A percentile compares a stretch with the other conserved stretches of the same genome.
These are phyloP conservation scores for Lithobates sylvaticus DNA, from an alignment of 2,797 vertebrate species.

Conservation along the genomic window DNA sequence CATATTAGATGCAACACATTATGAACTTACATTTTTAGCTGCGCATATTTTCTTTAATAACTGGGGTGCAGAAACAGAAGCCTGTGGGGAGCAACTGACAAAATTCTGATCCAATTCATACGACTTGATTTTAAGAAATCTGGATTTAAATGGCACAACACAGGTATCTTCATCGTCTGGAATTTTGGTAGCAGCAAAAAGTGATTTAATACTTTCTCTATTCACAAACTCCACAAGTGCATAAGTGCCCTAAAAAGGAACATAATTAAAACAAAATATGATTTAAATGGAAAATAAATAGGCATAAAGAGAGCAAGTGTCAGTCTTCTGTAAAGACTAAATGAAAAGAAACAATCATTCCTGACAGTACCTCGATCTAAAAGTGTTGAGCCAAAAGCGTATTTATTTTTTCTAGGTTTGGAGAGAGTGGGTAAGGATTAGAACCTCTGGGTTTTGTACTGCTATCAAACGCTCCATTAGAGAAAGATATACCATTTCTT, in stretches of 20 bases:
- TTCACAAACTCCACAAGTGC: conserved; percentile 90
- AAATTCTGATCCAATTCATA: conserved; percentile 53
- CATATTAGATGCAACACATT: not conserved
- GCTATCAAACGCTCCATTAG: too few species aligned
- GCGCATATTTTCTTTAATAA: conserved; percentile 81
- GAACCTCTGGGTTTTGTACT: too few species aligned
- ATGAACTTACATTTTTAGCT: conserved; percentile 84
- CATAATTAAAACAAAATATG: not conserved
- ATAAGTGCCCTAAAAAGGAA: conserved; percentile 79
- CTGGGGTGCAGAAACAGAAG: conserved; percentile 75
- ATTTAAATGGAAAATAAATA: too few species aligned
- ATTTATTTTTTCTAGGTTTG: too few species aligned
- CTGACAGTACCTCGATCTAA: too few species aligned
- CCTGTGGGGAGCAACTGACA: conserved; percentile 72
- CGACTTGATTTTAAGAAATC: conserved; percentile 82
- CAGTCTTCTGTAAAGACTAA: too few species aligned
- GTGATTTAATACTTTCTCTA: conserved; percentile 79
- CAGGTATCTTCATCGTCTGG: conserved; percentile 77
- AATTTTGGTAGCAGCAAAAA: conserved; percentile 75
- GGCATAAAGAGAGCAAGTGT: too few species aligned
- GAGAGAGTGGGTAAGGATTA: too few species aligned
- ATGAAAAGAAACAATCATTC: too few species aligned
- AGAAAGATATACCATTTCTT: too few species aligned
- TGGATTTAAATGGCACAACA: conserved; percentile 89
- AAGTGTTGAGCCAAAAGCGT: too few species aligned